phyloP scores from a whole-genome alignment of 2,113 vertebrate species.

The Phaethon lepturus region DNA sequence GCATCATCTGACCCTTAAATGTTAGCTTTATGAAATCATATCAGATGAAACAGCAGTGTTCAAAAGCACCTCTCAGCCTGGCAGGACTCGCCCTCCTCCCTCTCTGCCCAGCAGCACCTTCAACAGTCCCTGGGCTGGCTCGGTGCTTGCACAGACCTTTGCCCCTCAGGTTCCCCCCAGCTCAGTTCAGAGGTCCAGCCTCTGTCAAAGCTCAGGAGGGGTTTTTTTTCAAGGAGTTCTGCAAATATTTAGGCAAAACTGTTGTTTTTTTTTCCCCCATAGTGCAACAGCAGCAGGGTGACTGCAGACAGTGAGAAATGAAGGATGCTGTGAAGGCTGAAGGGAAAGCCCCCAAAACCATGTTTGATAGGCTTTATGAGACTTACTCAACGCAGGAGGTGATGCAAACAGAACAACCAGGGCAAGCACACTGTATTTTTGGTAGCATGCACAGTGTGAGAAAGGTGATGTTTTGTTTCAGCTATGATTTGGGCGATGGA shows the following conservation, averaged over 20 bases:
- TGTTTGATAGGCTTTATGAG: not conserved
- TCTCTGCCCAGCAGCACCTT: not conserved
- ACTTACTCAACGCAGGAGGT: not conserved
- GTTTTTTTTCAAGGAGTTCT: not conserved
- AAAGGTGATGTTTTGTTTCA: not conserved
- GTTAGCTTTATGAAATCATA: conserved; percentile 31
- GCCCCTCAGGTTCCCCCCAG: not conserved
- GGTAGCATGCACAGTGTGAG: not conserved
- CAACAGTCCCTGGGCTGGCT: not conserved
- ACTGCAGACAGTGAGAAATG: not conserved
- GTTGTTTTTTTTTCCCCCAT: not conserved
- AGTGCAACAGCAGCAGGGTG: not conserved
- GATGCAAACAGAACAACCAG: not conserved
- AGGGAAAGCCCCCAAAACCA: not conserved
- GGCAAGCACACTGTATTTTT: not conserved
- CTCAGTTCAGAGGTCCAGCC: not conserved
- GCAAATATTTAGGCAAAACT: not conserved
- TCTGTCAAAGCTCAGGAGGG: not conserved
- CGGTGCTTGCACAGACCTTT: fast-evolving
- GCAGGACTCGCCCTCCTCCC: not conserved
- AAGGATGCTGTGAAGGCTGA: not conserved
- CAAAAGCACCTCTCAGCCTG: not conserved
- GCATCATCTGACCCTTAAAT: conserved; percentile 24
- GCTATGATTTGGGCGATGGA: not conserved
- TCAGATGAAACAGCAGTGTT: not conserved